Evolutionary conservation across 2,888 invertebrate species (phyloP).

Genomic region (Platyscelio sp.): DNA sequence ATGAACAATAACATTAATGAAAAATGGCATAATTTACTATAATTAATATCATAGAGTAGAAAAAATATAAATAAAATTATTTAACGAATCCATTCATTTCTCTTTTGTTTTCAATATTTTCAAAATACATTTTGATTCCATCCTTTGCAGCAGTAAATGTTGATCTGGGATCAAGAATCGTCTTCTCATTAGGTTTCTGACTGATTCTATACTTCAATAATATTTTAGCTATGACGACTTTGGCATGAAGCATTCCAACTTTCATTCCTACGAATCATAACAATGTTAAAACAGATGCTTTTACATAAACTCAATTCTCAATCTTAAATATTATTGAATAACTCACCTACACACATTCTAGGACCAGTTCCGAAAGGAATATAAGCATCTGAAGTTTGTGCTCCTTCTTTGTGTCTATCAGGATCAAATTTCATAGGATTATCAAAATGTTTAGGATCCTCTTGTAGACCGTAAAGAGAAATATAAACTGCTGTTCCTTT

Average conservation of each 20-base stretch:
- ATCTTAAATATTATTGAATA: too few species aligned
- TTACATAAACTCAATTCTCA: too few species aligned
- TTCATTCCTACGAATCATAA: constrained; percentile 62
- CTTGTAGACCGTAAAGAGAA: constrained; percentile 80
- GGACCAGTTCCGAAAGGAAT: constrained; percentile 81
- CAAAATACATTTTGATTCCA: constrained; percentile 79
- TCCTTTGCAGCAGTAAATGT: constrained; percentile 80
- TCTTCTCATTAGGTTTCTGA: constrained; percentile 74
- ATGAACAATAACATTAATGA: too few species aligned
- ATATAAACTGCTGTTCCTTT: constrained; percentile 81
- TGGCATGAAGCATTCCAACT: constrained; percentile 80
- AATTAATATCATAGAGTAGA: too few species aligned
- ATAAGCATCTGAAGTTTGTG: constrained; percentile 77
- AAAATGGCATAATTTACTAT: too few species aligned
- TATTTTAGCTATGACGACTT: constrained; percentile 78
- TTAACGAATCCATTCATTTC: constrained; percentile 18
- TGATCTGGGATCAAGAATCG: constrained; percentile 77
- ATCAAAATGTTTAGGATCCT: constrained; percentile 78
- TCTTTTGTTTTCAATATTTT: constrained; percentile 72
- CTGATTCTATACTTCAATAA: constrained; percentile 78
- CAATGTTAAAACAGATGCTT: too few species aligned
- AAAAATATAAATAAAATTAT: too few species aligned
- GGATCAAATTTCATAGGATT: constrained; percentile 77
- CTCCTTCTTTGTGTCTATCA: constrained; percentile 77
- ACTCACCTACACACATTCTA: constrained; percentile 79